Percentiles rank a stretch among this genome's conserved stretches.
These are phyloP conservation scores for Chunga burmeisteri DNA, from an alignment of 2,113 vertebrate genomes.

Conservation along the genomic window DNA sequence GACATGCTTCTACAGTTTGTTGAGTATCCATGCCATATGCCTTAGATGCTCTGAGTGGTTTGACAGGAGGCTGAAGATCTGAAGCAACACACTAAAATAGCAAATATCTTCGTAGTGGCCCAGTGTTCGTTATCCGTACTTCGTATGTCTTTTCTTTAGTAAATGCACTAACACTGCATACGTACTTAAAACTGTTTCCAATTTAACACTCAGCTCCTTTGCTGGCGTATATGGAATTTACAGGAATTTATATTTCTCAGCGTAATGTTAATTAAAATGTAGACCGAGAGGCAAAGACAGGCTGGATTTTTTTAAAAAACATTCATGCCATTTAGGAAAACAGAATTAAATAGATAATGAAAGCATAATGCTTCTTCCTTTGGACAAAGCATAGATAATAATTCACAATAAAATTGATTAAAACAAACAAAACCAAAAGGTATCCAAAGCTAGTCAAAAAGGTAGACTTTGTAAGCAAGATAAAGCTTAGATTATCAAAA, in stretches of 20 bases:
- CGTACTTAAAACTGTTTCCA: not conserved
- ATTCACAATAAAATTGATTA: conserved; percentile 14
- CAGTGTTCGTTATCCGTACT: rapidly evolving
- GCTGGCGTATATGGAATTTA: not conserved
- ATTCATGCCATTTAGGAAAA: not conserved
- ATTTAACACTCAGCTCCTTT: not conserved
- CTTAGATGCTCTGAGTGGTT: not conserved
- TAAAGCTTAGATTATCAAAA: not conserved
- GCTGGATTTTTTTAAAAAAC: not conserved
- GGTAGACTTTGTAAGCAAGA: not conserved
- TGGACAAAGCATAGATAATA: not conserved
- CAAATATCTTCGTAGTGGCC: not conserved
- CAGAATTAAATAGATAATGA: conserved; percentile 1
- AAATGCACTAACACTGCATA: not conserved
- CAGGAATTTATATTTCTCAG: not conserved
- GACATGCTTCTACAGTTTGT: not conserved
- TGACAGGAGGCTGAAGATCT: not conserved
- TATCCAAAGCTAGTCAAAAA: not conserved
- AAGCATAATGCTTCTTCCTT: not conserved
- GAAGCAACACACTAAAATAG: not conserved
- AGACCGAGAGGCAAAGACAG: not conserved
- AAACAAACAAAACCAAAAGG: not conserved
- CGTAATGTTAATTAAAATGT: not conserved
- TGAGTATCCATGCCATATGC: not conserved
- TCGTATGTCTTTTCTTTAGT: not conserved